Conservation (phyloP, 2,888 invertebrate species). For the Nemotelus pantherinus region DNA sequence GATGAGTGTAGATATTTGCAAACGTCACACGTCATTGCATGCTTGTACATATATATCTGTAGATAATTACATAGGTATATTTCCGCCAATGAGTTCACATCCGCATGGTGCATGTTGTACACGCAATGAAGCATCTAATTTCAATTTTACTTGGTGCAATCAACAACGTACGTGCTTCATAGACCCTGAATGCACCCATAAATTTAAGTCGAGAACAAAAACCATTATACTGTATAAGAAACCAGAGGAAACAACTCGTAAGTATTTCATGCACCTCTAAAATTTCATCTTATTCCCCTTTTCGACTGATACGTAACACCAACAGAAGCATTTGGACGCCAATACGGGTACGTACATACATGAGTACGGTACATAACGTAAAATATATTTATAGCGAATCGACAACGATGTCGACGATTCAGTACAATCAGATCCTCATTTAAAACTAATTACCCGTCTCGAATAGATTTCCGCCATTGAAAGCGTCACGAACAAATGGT, state of each 20-base stretch:
- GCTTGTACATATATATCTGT: no score
- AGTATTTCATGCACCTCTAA: neutral
- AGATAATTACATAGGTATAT: no score
- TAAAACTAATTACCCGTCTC: conserved; percentile 50
- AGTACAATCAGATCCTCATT: conserved; percentile 50
- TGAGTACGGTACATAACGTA: neutral
- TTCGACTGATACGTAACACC: neutral
- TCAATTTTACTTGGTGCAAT: neutral
- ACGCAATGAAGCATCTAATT: no score
- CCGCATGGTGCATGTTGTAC: no score
- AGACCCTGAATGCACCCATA: conserved; percentile 27
- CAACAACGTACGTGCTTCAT: neutral
- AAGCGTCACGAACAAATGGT: conserved; percentile 47
- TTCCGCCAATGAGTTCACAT: no score
- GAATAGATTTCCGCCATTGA: conserved; percentile 49
- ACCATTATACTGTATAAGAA: conserved; percentile 13
- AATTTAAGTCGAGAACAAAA: conserved; percentile 35
- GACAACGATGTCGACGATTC: conserved; percentile 15
- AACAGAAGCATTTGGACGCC: neutral
- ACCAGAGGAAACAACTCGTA: neutral
- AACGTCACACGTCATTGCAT: no score
- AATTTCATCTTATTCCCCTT: neutral
- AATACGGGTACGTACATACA: conserved; percentile 9
- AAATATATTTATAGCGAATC: conserved; percentile 39
- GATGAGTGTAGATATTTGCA: no score